These are phyloP conservation scores for Streblospio benedicti DNA, from an alignment of 1,140 invertebrate genomes.

Conservation along the genomic window DNA sequence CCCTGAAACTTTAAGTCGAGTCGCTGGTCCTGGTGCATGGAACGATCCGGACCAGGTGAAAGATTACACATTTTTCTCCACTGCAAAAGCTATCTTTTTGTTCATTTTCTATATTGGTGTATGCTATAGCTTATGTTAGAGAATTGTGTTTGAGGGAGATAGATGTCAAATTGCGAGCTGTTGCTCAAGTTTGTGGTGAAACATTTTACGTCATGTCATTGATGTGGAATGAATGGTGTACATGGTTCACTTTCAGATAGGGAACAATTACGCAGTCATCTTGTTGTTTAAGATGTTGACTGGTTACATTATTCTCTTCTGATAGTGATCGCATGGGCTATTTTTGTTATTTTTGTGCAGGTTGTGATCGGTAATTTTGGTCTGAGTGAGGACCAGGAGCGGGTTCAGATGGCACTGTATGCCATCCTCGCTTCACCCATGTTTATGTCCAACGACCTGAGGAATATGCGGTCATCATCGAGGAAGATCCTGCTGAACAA, in stretches of 20 bases:
- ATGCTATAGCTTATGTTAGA: not conserved
- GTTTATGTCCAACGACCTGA: conserved; percentile 53
- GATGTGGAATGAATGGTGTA: not conserved
- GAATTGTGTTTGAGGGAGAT: not conserved
- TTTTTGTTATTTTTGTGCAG: conserved; percentile 9
- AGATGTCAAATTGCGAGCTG: not conserved
- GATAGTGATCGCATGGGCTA: too few species aligned
- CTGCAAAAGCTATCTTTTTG: not conserved
- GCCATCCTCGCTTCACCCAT: conserved; percentile 46
- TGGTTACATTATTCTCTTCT: too few species aligned
- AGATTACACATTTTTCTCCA: not conserved
- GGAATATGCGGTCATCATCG: conserved; percentile 78
- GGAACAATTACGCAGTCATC: too few species aligned
- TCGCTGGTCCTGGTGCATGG: conserved; percentile 90
- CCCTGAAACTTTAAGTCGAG: conserved; percentile 79
- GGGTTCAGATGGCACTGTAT: conserved; percentile 49
- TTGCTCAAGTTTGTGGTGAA: not conserved
- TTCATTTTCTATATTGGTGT: not conserved
- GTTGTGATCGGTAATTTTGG: conserved; percentile 21
- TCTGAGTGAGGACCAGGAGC: conserved; percentile 31
- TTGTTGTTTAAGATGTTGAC: too few species aligned
- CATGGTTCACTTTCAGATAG: too few species aligned
- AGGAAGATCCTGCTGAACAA: conserved; percentile 84
- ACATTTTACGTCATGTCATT: not conserved
- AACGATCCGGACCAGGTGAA: conserved; percentile 92